Percentiles rank a stretch among this genome's conserved stretches.
Evolutionary conservation across 2,797 vertebrate genomes (phyloP).

Genomic region (Xiphophorus birchmanni): DNA sequence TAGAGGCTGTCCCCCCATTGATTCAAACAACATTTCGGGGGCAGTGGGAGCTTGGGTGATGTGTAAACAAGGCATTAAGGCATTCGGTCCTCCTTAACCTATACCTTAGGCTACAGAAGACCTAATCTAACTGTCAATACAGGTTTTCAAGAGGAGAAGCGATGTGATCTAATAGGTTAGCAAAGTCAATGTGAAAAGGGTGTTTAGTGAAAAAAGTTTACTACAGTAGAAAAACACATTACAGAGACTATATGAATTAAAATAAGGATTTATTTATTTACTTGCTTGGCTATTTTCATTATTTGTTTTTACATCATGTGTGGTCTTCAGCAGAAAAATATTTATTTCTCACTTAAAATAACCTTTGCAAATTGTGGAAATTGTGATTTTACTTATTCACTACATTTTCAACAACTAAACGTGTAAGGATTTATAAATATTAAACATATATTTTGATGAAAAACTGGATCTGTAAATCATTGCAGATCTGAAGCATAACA

Average conservation of each 20-base stretch:
- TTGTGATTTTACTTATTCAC: neutral
- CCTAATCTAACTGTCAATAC: slow-evolving; percentile 76
- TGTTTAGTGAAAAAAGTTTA: slow-evolving; percentile 9
- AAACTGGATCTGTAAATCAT: neutral
- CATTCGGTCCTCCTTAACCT: slow-evolving; percentile 45
- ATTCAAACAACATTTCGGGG: slow-evolving; percentile 26
- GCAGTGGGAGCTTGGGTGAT: slow-evolving; percentile 6
- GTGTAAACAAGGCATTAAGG: slow-evolving; percentile 53
- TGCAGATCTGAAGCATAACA: neutral
- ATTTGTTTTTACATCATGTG: neutral
- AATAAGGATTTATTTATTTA: neutral
- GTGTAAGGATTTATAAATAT: neutral
- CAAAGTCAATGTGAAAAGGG: slow-evolving; percentile 25
- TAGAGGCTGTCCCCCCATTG: slow-evolving; percentile 8
- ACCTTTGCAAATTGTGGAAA: too few species aligned
- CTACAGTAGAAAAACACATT: slow-evolving; percentile 10
- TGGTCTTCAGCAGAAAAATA: neutral
- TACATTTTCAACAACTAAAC: neutral
- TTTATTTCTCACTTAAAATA: neutral
- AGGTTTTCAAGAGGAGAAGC: slow-evolving; percentile 57
- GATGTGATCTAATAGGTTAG: slow-evolving; percentile 73
- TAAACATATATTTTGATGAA: neutral
- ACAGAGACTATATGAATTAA: neutral
- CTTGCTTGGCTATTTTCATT: neutral
- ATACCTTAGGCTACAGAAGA: slow-evolving; percentile 58